These are phyloP conservation scores for Bombyx huttoni DNA, from an alignment of 2,888 invertebrate species.

Conservation along the genomic window DNA sequence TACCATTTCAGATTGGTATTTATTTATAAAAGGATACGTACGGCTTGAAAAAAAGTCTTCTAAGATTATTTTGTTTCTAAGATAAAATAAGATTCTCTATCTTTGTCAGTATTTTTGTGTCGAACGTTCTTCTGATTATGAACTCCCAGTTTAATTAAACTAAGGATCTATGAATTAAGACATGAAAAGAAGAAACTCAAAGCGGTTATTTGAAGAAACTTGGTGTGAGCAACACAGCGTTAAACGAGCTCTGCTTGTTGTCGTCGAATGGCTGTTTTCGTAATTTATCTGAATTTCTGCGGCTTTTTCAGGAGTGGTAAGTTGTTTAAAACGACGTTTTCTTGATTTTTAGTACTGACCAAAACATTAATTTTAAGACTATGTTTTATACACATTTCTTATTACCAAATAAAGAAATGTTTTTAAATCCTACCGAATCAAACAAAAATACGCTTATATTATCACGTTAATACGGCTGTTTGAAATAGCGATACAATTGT, in stretches of 20 bases:
- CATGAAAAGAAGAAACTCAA: background rate
- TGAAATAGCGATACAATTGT: background rate
- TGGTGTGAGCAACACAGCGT: slow-evolving; percentile 9
- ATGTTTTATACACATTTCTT: background rate
- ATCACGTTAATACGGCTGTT: background rate
- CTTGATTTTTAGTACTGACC: background rate
- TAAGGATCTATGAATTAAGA: background rate
- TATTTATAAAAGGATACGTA: too few species aligned
- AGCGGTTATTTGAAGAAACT: slow-evolving; percentile 3
- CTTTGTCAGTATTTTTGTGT: too few species aligned
- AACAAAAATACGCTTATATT: background rate
- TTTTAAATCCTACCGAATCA: too few species aligned
- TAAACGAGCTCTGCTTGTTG: background rate
- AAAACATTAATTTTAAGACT: background rate
- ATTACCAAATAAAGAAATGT: background rate
- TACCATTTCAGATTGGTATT: too few species aligned
- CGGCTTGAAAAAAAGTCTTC: too few species aligned
- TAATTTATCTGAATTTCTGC: slow-evolving; percentile 12
- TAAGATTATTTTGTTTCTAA: too few species aligned
- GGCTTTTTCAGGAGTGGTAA: slow-evolving; percentile 19
- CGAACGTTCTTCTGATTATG: too few species aligned
- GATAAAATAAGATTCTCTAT: too few species aligned
- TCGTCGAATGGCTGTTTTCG: slow-evolving; percentile 5
- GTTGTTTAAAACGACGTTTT: slow-evolving; percentile 9
- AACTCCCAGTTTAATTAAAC: too few species aligned